phyloP scores from a whole-genome alignment of 2,113 vertebrate species.

The Epinephelus fuscoguttatus region DNA sequence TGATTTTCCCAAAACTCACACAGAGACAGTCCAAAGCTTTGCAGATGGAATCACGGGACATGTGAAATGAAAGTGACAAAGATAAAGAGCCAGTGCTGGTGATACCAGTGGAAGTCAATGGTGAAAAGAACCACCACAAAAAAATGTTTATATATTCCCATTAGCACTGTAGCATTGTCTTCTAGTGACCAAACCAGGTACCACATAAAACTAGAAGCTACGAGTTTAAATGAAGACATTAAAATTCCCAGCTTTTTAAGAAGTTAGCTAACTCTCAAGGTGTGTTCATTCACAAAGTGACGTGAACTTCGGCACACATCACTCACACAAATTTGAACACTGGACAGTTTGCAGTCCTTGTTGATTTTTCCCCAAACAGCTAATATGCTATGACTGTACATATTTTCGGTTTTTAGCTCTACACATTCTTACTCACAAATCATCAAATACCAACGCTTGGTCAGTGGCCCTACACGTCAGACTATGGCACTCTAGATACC shows the following conservation, averaged over 20 bases:
- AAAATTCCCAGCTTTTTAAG: too few species aligned
- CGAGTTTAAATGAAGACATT: background rate
- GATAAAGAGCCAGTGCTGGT: slow-evolving; percentile 10
- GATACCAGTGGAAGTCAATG: background rate
- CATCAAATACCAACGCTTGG: too few species aligned
- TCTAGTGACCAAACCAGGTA: background rate
- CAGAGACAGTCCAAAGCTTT: background rate
- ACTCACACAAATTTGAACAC: too few species aligned
- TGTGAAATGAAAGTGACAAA: slow-evolving; percentile 27
- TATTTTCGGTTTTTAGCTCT: too few species aligned
- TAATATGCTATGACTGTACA: too few species aligned
- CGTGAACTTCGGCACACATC: too few species aligned
- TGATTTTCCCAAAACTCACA: slow-evolving; percentile 22
- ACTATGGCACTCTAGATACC: too few species aligned
- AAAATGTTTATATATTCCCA: background rate
- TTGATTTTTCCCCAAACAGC: too few species aligned
- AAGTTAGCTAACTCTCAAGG: background rate
- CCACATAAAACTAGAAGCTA: background rate
- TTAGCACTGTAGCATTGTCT: background rate
- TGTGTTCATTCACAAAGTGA: too few species aligned
- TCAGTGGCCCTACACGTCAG: too few species aligned
- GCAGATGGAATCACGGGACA: slow-evolving; percentile 11
- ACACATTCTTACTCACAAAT: too few species aligned
- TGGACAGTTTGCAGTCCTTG: too few species aligned
- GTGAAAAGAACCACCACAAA: background rate